Evolutionary conservation across 2,888 invertebrate species (phyloP).

Genomic region (Heliconius hortense): DNA sequence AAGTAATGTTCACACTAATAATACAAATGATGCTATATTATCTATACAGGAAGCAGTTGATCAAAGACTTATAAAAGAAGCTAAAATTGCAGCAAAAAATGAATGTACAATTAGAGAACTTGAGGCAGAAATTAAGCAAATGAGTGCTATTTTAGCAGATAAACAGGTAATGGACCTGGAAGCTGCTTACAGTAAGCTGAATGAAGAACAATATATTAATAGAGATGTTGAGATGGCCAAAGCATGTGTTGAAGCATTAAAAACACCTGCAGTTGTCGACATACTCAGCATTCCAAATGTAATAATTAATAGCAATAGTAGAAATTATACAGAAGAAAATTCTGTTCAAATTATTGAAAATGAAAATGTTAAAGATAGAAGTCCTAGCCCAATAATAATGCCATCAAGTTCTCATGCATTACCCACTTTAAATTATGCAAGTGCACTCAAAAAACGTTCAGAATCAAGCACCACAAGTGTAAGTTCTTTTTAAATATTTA

Average conservation of each 20-base stretch:
- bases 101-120: slow-evolving; percentile 69
- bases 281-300: slow-evolving; percentile 62
- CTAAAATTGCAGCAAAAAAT: slow-evolving; percentile 68
- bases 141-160: slow-evolving; percentile 69
- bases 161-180: slow-evolving; percentile 66
- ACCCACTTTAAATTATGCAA: slow-evolving; percentile 66
- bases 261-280: slow-evolving; percentile 59
- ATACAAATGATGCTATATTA: slow-evolving; percentile 69
- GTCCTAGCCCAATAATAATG: slow-evolving; percentile 57
- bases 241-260: slow-evolving; percentile 68
- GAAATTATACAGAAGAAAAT: slow-evolving; percentile 53
- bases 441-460: slow-evolving; percentile 60
- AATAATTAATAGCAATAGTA: slow-evolving; percentile 54
- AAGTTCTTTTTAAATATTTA: slow-evolving; percentile 48
- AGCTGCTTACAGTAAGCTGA: slow-evolving; percentile 56
- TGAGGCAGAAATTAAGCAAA: slow-evolving; percentile 74
- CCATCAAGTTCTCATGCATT: slow-evolving; percentile 51
- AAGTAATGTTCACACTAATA: slow-evolving; percentile 66
- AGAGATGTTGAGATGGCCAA: slow-evolving; percentile 69
- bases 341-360: slow-evolving; percentile 53
- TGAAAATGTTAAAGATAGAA: slow-evolving; percentile 51
- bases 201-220: slow-evolving; percentile 60
- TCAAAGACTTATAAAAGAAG: slow-evolving; percentile 66
- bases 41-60: slow-evolving; percentile 73
- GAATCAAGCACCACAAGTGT: slow-evolving; percentile 66